phyloP scores from a whole-genome alignment of 2,113 vertebrate species.

The Pedetes capensis region DNA sequence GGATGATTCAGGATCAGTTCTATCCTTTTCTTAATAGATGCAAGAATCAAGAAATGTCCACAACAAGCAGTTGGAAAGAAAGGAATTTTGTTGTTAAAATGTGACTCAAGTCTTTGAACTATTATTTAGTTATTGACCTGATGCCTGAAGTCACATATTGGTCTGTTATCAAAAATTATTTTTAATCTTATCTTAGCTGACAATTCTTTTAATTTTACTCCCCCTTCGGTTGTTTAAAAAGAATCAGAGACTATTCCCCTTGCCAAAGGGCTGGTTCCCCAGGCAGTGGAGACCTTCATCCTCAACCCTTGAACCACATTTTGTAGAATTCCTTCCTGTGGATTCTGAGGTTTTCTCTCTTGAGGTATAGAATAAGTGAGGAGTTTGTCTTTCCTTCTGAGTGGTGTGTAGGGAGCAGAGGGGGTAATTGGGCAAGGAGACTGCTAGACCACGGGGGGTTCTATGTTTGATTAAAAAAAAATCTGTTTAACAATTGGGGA shows the following conservation, averaged over 20 bases:
- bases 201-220: neutral
- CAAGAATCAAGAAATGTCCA: neutral
- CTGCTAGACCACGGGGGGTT: neutral
- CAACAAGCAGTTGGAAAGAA: neutral
- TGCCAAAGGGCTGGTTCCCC: neutral
- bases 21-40: neutral
- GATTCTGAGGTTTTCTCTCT: neutral
- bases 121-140: neutral
- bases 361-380: neutral
- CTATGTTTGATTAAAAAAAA: neutral
- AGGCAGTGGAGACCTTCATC: neutral
- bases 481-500: neutral
- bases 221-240: neutral
- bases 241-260: neutral
- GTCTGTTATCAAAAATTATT: neutral
- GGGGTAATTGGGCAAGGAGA: neutral
- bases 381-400: neutral
- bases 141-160: neutral
- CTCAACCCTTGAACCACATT: neutral
- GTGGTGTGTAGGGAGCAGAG: neutral
- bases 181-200: neutral
- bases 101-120: neutral
- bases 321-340: neutral
- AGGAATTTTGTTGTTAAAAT: neutral
- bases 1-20: neutral